Conservation (phyloP, 2,113 vertebrate species). For the Oenanthe melanoleuca region DNA sequence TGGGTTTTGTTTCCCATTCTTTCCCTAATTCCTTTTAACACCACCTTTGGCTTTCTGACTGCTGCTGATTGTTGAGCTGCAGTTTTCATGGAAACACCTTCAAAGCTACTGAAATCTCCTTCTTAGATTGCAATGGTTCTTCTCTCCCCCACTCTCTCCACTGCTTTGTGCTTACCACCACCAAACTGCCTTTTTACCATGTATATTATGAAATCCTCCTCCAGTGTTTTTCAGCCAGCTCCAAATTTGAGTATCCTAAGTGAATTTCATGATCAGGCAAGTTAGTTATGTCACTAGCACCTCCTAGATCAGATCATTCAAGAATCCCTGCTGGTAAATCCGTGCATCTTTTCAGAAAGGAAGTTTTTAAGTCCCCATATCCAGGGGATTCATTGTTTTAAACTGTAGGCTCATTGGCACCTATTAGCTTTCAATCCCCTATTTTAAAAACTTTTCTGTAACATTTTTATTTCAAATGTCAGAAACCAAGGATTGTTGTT, state of each 20-base stretch:
- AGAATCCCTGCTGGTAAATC: not conserved
- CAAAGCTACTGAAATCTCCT: not conserved
- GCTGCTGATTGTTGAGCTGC: not conserved
- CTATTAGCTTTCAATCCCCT: not conserved
- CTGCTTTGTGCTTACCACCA: not conserved
- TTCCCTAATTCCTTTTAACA: constrained; percentile 4
- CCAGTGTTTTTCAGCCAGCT: not conserved
- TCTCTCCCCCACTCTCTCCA: fast-evolving
- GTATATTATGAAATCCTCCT: not conserved
- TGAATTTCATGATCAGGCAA: not conserved
- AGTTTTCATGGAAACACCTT: not conserved
- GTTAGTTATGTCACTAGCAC: not conserved
- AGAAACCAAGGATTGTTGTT: not conserved
- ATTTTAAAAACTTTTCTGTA: not conserved
- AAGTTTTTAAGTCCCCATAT: not conserved
- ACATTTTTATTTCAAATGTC: not conserved
- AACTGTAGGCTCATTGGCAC: not conserved
- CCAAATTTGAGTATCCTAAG: not conserved
- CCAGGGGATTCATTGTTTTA: not conserved
- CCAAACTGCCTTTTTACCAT: not conserved
- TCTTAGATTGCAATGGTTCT: not conserved
- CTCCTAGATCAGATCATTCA: not conserved
- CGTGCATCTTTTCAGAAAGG: not conserved
- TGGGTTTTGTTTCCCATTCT: not conserved
- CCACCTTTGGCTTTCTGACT: not conserved